Evolutionary conservation across 2,797 vertebrate species (phyloP).

Genomic region (Thunnus albacares): DNA sequence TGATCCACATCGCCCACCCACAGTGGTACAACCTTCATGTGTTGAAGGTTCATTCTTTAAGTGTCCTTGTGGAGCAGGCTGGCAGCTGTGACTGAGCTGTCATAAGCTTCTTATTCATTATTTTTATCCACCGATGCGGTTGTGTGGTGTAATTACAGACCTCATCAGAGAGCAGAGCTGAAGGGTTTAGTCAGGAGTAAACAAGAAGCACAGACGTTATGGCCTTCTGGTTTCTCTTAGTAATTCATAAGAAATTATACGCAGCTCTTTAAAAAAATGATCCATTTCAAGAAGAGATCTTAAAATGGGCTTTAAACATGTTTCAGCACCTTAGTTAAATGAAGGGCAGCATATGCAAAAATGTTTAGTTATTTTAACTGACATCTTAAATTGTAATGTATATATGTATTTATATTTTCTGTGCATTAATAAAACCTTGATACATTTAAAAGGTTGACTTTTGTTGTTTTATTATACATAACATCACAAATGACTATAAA

Average conservation of each 20-base stretch:
- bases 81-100: slow-evolving; percentile 18
- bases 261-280: neutral
- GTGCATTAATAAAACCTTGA: slow-evolving; percentile 66
- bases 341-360: slow-evolving; percentile 43
- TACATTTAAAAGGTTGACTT: neutral
- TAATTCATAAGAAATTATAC: neutral
- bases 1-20: neutral
- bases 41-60: slow-evolving; percentile 40
- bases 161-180: slow-evolving; percentile 5
- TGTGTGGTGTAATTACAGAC: slow-evolving; percentile 2
- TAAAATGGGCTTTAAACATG: neutral
- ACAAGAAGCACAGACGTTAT: too few species aligned
- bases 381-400: slow-evolving; percentile 37
- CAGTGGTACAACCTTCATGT: neutral
- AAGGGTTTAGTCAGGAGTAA: neutral
- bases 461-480: neutral
- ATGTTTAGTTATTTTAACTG: slow-evolving; percentile 39
- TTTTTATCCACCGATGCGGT: slow-evolving; percentile 42
- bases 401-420: slow-evolving; percentile 67
- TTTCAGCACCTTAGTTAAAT: neutral
- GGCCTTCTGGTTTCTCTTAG: too few species aligned
- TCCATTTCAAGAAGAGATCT: neutral
- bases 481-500: too few species aligned
- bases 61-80: slow-evolving; percentile 51
- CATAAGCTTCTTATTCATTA: slow-evolving; percentile 49